Evolutionary conservation across 2,797 vertebrate genomes (phyloP).

Genomic region (Pseudopleuronectes americanus): DNA sequence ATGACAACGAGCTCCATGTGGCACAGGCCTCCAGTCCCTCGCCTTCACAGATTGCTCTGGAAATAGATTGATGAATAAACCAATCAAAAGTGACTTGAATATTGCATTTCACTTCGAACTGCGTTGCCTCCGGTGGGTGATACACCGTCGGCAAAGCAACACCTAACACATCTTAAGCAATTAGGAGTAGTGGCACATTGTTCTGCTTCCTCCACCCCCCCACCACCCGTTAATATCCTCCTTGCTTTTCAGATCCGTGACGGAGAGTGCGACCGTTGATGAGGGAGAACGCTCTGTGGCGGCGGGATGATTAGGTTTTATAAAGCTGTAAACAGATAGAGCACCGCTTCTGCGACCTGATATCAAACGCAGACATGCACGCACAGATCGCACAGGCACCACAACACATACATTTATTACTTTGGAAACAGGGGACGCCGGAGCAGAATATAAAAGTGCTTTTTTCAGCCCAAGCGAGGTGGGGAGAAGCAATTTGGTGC

Average conservation of each 20-base stretch:
- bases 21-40: conserved; percentile 13
- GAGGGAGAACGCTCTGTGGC: conserved; percentile 12
- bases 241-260: conserved; percentile 5
- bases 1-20: conserved; percentile 18
- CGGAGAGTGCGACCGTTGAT: background rate
- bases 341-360: conserved; percentile 13
- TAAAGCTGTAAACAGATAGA: conserved; percentile 52
- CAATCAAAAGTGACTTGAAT: conserved; percentile 44
- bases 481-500: conserved; percentile 63
- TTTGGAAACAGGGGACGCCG: conserved; percentile 32
- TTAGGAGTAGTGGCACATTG: background rate
- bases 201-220: conserved; percentile 5
- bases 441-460: conserved; percentile 34
- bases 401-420: conserved; percentile 50
- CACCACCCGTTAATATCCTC: conserved; percentile 4
- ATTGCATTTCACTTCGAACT: conserved; percentile 22
- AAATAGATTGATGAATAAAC: conserved; percentile 49
- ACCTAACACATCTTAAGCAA: conserved; percentile 18
- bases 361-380: conserved; percentile 44
- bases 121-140: conserved; percentile 15
- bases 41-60: conserved; percentile 35
- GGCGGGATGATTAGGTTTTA: conserved; percentile 58
- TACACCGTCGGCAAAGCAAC: background rate
- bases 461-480: conserved; percentile 37
- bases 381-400: conserved; percentile 22